Conservation (phyloP, 2,797 vertebrate species). For the Lagorchestes hirsutus region DNA sequence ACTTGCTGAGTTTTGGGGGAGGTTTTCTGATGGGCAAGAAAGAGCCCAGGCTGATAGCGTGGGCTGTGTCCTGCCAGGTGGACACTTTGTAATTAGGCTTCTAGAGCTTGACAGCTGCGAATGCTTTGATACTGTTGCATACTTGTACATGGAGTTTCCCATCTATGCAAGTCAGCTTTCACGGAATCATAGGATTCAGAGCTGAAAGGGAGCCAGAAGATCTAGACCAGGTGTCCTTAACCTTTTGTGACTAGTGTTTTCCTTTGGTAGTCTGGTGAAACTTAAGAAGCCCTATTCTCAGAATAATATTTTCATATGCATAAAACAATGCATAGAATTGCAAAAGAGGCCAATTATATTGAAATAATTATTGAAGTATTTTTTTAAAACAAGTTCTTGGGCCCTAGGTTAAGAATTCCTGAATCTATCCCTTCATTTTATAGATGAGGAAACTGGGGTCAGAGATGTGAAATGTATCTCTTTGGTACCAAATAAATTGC, state of each 20-base stretch:
- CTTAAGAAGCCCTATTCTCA: neutral
- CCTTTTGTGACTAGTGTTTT: neutral
- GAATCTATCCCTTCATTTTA: neutral
- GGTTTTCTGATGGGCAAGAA: neutral
- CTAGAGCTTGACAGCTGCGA: neutral
- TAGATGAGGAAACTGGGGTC: neutral
- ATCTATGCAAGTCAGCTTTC: neutral
- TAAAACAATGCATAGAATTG: neutral
- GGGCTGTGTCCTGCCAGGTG: neutral
- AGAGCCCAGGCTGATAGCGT: neutral
- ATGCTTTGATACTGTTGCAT: neutral
- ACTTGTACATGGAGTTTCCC: neutral
- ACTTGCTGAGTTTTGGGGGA: neutral
- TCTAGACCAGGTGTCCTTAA: neutral
- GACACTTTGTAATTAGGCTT: neutral
- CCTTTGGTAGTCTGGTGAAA: neutral
- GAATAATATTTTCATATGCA: neutral
- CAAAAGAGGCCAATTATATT: neutral
- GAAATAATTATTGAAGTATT: neutral
- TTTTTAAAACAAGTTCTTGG: neutral
- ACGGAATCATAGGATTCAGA: neutral
- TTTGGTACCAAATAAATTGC: neutral
- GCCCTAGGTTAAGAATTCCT: neutral
- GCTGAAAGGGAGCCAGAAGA: neutral
- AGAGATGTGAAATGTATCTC: neutral